Evolutionary conservation across 1,140 invertebrate genomes (phyloP), one percentile per base, ranked within the genome.

Genomic region (Drosophila nannoptera): DNA sequence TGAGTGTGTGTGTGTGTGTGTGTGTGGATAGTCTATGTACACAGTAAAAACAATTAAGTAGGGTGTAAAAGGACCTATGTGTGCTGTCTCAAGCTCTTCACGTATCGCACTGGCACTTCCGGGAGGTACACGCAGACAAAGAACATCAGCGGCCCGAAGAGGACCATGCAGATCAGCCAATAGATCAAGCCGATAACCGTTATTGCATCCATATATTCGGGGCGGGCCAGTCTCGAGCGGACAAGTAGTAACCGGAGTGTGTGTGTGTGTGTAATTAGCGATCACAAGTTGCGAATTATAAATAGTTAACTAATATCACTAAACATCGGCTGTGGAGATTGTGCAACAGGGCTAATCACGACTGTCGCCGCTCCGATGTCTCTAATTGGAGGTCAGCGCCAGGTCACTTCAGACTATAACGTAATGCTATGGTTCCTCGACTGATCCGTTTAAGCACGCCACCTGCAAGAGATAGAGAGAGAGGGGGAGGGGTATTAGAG

Each of bases 301-400:
- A 84, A 76, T 84, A 75, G 77, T 81, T 86, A 86, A 77, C 81
- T 84, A 84, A 80, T 86, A 86, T 86, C 81, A 84, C 81, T 84
- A 77, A 84, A 80, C 77, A 86, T 64, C 81, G 77, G 70, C 46
- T 45, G 50, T 59, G 67, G 77, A 84, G 76, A 84, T 78, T 50
- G 61, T 69, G 76, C 67, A 71, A 76, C 52, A 67, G 62, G 54
- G 40, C 58, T 76, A 63, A 53, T 66, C 11, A 69, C 59, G 43
- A 33, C 59, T 54, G 50, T 67, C 55, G 49, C 64, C 40, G 52
- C 70, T 33, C 66, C 61, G 67, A 69, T 73, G 60, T 65, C 50
- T 60, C 67, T 70, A 42, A 69, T 64, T 59, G 69, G 63, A 69
- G 53, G 31, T 58, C 35, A 52, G 35, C 54, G 59, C 40, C 68